These are phyloP conservation scores for Bubo blakistoni DNA, from an alignment of 2,113 vertebrate genomes.

Conservation along the genomic window DNA sequence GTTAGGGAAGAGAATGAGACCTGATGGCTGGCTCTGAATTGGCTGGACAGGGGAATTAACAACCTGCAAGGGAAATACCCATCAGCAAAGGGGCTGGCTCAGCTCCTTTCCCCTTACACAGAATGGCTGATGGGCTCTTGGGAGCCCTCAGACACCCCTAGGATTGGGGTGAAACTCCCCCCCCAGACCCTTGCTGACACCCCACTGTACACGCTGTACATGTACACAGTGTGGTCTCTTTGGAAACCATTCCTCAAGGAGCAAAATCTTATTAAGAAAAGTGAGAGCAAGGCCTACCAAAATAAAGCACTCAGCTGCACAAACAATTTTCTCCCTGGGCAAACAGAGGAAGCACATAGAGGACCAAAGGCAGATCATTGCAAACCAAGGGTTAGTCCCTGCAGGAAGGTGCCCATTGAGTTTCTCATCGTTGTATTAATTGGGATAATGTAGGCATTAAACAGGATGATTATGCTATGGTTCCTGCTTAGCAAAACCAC, in stretches of 20 bases:
- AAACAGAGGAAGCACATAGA: neutral
- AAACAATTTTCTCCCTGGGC: neutral
- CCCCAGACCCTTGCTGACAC: neutral
- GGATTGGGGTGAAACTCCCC: neutral
- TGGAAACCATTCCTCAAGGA: neutral
- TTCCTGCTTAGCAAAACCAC: neutral
- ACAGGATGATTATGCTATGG: neutral
- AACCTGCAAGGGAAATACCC: neutral
- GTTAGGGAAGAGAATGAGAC: neutral
- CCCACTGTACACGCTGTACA: accelerated
- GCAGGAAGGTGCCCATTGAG: neutral
- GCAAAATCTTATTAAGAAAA: neutral
- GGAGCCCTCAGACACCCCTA: neutral
- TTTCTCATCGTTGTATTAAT: neutral
- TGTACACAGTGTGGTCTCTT: neutral
- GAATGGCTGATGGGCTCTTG: neutral
- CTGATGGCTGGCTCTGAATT: neutral
- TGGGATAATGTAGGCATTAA: neutral
- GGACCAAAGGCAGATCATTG: neutral
- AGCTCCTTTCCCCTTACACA: neutral
- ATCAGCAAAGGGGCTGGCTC: neutral
- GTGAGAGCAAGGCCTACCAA: neutral
- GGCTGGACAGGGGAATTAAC: neutral
- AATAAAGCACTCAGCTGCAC: neutral
- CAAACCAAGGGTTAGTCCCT: neutral